These are phyloP conservation scores for Apotomis capreana DNA, from an alignment of 2,888 invertebrate genomes.

Conservation along the genomic window DNA sequence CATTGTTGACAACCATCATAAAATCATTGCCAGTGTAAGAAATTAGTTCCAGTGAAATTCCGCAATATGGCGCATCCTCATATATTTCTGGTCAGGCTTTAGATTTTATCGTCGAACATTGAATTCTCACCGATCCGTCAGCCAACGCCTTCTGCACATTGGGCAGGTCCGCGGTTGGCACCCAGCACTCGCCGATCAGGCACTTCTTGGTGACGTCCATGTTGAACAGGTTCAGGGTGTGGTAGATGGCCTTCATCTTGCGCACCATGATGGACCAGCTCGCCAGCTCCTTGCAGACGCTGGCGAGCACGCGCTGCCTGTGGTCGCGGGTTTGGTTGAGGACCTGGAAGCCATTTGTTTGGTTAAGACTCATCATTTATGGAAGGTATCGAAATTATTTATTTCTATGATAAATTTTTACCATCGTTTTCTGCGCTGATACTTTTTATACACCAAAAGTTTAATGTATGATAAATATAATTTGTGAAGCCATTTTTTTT, in stretches of 20 bases:
- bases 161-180: conserved; percentile 88
- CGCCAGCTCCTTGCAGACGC: conserved; percentile 94
- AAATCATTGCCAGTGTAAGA: no score
- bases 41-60: no score
- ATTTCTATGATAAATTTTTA: no score
- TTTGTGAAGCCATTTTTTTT: no score
- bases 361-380: no score
- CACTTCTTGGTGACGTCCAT: conserved; percentile 94
- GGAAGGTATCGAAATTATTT: no score
- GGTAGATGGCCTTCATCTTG: conserved; percentile 96
- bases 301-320: conserved; percentile 92
- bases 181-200: conserved; percentile 93
- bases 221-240: conserved; percentile 94
- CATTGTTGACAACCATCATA: no score
- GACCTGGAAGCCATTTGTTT: conserved; percentile 79
- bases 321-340: conserved; percentile 97
- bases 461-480: no score
- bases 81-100: no score
- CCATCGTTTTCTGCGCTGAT: no score
- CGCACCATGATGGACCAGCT: conserved; percentile 95
- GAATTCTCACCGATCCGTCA: conserved; percentile 88
- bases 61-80: no score
- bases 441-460: no score
- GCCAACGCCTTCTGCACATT: conserved; percentile 90
- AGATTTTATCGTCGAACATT: neutral